Evolutionary conservation across 2,797 vertebrate species (phyloP), one percentile per base, ranked within the genome.

Genomic region (Cryptoblepharus egeriae): DNA sequence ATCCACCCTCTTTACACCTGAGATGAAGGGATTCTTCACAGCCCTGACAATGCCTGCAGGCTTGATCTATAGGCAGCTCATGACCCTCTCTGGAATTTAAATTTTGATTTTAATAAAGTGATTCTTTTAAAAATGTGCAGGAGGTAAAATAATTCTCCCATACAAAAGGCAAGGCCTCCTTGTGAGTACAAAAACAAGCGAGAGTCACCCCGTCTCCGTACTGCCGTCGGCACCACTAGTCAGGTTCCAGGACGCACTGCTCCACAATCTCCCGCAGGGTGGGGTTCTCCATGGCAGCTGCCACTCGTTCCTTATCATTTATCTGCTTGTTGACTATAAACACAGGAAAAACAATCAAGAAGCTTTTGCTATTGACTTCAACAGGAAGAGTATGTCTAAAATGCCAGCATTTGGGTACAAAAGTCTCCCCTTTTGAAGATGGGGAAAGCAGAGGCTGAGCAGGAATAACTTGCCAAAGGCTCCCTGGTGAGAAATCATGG

Each of bases 251-350:
- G 24, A 99, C 97, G 1, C 98, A 99, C 94, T 99, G 97, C 89
- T 99, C 98, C 93, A 99, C 98, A 0, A 99, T 99, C 76, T 99
- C 98, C 57, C 97, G 93, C 85, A 99, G 93, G 92, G 96, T 97
- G 0, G 98, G 98, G 89, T 99, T 99, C 92, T 99, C 98, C 98
- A 99, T 99, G 0, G 98, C 98, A 1, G 98, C 98, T 0, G 98
- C 98, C 42, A 99, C 98, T 30, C 98, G 95, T 90, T 99, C 98
- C 86, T 99, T 99, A 91, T 99, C 98, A 0, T 99, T 99, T 94
- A 99, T 99, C 95, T 99, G 98, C 87, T 99, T 99, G 93, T 99
- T 99, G 86, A 99, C 98, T 99, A 95, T 68, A 94, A 94, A 91
- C 63, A 68, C 15, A 75, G 1, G 22, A 64, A 87, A 78, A 75